Conservation (phyloP, 1,140 invertebrate species). For the Ceratina australensis region DNA sequence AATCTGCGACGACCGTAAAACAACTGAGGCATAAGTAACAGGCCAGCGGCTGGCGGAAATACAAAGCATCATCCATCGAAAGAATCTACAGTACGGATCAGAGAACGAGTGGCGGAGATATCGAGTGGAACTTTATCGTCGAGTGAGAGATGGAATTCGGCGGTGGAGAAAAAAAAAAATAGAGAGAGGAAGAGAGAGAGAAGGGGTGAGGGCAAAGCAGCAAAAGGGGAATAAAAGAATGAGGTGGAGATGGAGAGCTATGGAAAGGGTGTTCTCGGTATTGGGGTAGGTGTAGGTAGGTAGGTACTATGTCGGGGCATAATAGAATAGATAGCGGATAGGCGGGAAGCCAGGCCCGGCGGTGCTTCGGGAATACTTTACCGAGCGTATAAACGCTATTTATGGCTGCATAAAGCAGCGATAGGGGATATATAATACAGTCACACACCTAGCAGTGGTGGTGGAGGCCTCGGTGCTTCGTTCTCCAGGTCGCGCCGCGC, state of each 20-base stretch:
- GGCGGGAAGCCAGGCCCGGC: constrained; percentile 66
- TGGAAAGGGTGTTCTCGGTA: constrained; percentile 36
- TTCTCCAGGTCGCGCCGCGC: constrained; percentile 50
- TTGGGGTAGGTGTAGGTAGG: constrained; percentile 55
- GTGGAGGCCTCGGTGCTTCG: constrained; percentile 27
- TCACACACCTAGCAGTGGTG: constrained; percentile 60
- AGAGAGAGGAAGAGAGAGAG: too few species aligned
- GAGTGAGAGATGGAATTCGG: constrained; percentile 56
- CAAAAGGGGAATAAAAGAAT: constrained; percentile 50
- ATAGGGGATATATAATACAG: constrained; percentile 76
- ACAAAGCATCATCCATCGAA: constrained; percentile 3
- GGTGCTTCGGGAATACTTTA: constrained; percentile 75
- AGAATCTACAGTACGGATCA: neutral
- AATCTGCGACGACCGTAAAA: neutral
- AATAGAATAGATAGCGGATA: constrained; percentile 76
- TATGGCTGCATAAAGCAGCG: constrained; percentile 77
- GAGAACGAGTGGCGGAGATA: constrained; percentile 40
- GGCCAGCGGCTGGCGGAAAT: constrained; percentile 9
- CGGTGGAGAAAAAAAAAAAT: constrained; percentile 25
- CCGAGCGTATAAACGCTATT: constrained; percentile 77
- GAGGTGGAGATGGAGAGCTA: constrained; percentile 53
- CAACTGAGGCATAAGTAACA: neutral
- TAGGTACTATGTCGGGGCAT: constrained; percentile 68
- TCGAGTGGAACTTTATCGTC: constrained; percentile 55
- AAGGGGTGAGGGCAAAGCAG: constrained; percentile 8